A percentile compares a stretch with the other conserved stretches of the same genome.
Conservation (phyloP, 1,140 invertebrate genomes). For the Drosophila cardini region DNA sequence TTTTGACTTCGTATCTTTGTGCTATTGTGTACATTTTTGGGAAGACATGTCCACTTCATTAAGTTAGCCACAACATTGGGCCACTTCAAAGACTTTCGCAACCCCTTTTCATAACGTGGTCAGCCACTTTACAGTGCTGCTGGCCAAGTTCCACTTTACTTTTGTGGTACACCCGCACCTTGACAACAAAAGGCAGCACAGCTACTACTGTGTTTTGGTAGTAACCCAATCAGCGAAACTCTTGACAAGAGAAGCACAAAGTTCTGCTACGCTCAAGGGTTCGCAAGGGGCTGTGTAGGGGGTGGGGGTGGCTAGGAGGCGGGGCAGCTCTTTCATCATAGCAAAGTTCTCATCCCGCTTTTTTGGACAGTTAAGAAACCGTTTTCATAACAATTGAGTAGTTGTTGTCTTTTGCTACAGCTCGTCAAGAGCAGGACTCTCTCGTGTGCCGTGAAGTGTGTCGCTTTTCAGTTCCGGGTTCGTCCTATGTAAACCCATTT, state of each 20-base stretch:
- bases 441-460: not conserved
- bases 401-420: conserved; percentile 23
- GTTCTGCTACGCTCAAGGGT: not conserved
- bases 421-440: not conserved
- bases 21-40: conserved; percentile 32
- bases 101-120: conserved; percentile 24
- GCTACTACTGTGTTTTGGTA: not conserved
- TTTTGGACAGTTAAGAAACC: conserved; percentile 45
- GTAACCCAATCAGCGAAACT: conserved; percentile 39
- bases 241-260: conserved; percentile 39
- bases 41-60: conserved; percentile 76
- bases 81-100: conserved; percentile 58
- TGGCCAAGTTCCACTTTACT: conserved; percentile 37
- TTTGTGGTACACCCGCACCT: conserved; percentile 51
- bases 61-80: conserved; percentile 58
- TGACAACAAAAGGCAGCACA: conserved; percentile 44
- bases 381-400: conserved; percentile 39
- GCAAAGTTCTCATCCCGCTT: conserved; percentile 9
- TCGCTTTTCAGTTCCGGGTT: not conserved
- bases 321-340: conserved; percentile 21
- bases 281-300: not conserved
- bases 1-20: conserved; percentile 41
- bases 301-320: not conserved
- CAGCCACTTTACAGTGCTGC: conserved; percentile 26
- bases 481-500: conserved; percentile 9